Percentiles rank a stretch among this genome's conserved stretches.
Conservation (phyloP, 2,113 vertebrate genomes). For the Plecotus auritus region DNA sequence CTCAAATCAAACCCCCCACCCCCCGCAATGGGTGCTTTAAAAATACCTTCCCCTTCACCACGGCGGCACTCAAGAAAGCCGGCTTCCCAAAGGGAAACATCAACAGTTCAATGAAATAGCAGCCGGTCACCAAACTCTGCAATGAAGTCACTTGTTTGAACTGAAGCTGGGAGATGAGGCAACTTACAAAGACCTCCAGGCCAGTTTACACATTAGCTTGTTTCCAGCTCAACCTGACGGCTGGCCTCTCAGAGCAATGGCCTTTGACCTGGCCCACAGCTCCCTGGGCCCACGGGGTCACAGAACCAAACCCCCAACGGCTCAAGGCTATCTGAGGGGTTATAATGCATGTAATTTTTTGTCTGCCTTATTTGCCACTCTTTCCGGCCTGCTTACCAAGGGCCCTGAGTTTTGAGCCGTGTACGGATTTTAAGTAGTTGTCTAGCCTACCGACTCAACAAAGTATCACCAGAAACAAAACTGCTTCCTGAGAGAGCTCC, state of each 20-base stretch:
- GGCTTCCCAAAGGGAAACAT: slow-evolving; percentile 53
- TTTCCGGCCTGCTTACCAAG: background rate
- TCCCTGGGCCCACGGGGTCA: background rate
- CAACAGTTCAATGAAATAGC: background rate
- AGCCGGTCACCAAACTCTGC: background rate
- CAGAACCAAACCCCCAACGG: background rate
- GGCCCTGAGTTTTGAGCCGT: background rate
- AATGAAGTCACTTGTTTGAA: background rate
- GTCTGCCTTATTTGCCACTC: background rate
- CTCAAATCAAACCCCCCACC: background rate
- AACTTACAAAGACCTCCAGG: background rate
- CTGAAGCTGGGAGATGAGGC: background rate
- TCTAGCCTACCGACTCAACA: background rate
- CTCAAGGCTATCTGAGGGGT: background rate
- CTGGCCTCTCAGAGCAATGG: background rate
- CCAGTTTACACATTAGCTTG: slow-evolving; percentile 66
- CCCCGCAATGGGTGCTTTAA: background rate
- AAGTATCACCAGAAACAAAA: background rate
- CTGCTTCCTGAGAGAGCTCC: background rate
- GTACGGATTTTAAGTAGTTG: background rate
- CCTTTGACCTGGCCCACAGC: slow-evolving; percentile 35
- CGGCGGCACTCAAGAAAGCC: background rate
- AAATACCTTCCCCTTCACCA: slow-evolving; percentile 36
- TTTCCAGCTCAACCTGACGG: slow-evolving; percentile 1
- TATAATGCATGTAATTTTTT: background rate